Conservation (phyloP, 2,888 invertebrate genomes). For the Idaea aversata region DNA sequence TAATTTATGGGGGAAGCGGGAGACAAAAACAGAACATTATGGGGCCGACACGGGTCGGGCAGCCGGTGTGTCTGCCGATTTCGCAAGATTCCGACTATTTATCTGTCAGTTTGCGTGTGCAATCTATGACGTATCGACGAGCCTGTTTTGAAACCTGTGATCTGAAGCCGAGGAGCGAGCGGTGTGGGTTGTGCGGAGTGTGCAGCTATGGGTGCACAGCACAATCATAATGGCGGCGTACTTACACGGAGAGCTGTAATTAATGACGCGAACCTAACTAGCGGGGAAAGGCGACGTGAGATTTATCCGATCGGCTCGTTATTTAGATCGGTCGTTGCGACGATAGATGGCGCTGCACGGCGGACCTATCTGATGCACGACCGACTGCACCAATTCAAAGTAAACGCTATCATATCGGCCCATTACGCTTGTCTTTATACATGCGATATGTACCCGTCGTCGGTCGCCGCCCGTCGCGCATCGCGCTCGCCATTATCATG, state of each 20-base stretch:
- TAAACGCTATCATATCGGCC: slow-evolving; percentile 5
- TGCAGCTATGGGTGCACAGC: neutral
- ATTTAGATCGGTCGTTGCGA: slow-evolving; percentile 67
- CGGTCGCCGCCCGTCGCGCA: neutral
- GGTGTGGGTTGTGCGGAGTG: slow-evolving; percentile 2
- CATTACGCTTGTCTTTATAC: slow-evolving; percentile 4
- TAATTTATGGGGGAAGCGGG: slow-evolving; percentile 68
- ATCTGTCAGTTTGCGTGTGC: slow-evolving; percentile 12
- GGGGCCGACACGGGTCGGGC: slow-evolving; percentile 50
- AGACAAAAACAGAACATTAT: slow-evolving; percentile 77
- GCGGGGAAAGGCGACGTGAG: slow-evolving; percentile 60
- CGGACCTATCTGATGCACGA: slow-evolving; percentile 68
- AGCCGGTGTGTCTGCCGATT: slow-evolving; percentile 49
- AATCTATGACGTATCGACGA: slow-evolving; percentile 13
- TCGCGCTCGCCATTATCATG: neutral
- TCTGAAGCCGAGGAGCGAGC: slow-evolving; percentile 5
- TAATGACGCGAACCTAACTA: slow-evolving; percentile 70
- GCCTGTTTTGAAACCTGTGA: slow-evolving; percentile 7
- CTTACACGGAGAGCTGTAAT: slow-evolving; percentile 55
- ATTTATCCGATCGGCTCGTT: slow-evolving; percentile 73
- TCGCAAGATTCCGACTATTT: slow-evolving; percentile 15
- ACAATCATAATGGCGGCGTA: slow-evolving; percentile 62
- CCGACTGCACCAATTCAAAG: slow-evolving; percentile 3
- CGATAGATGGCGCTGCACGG: slow-evolving; percentile 67
- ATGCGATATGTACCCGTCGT: slow-evolving; percentile 1